Percentiles rank a stretch among this genome's conserved stretches.
Conservation (phyloP, 1,140 invertebrate genomes). For the Lamellibrachia luymesi region DNA sequence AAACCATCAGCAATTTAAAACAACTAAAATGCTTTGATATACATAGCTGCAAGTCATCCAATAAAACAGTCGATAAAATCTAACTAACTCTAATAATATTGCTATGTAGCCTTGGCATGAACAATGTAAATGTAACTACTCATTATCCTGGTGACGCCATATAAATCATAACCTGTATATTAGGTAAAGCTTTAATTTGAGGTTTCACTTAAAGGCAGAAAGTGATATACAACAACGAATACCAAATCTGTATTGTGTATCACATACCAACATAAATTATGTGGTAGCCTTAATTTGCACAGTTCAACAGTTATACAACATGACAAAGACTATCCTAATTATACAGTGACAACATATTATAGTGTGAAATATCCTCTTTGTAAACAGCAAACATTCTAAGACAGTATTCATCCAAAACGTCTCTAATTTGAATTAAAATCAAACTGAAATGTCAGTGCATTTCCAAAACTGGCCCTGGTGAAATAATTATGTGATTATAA, state of each 20-base stretch:
- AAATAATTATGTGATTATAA: not conserved
- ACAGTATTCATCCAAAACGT: not conserved
- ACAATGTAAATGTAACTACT: not conserved
- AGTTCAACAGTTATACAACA: not conserved
- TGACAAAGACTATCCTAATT: too few species aligned
- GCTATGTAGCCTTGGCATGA: not conserved
- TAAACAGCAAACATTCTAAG: not conserved
- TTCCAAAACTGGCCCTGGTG: not conserved
- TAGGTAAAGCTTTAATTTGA: not conserved
- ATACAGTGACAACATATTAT: not conserved
- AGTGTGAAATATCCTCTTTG: not conserved
- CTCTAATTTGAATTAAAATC: not conserved
- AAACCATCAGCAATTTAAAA: not conserved
- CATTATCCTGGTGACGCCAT: not conserved
- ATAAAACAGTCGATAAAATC: not conserved
- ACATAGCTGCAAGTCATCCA: not conserved
- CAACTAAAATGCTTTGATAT: not conserved
- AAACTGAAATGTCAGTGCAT: conserved; percentile 4
- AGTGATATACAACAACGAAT: not conserved
- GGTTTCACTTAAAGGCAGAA: not conserved
- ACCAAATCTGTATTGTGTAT: not conserved
- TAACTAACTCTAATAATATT: not conserved
- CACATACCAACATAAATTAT: not conserved
- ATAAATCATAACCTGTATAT: not conserved
- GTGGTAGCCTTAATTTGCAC: not conserved